Evolutionary conservation across 2,113 vertebrate genomes (phyloP).

Genomic region (Percina caprodes): DNA sequence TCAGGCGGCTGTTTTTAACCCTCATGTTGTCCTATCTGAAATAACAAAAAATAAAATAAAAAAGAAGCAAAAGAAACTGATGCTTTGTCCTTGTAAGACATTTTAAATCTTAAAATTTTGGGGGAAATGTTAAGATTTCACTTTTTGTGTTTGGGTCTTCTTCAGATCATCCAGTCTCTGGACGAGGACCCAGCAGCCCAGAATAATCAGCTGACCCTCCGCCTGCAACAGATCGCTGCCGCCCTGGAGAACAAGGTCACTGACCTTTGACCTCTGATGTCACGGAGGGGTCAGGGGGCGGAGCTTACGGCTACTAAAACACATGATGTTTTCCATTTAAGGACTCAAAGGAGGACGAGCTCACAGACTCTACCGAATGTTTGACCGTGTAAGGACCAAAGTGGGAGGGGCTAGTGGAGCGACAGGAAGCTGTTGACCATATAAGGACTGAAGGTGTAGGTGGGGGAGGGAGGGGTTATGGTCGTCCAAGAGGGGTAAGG

Average conservation of each 20-base stretch:
- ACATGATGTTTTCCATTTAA: conserved; percentile 46
- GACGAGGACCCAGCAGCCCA: conserved; percentile 96
- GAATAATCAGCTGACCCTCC: conserved; percentile 95
- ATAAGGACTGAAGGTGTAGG: conserved; percentile 19
- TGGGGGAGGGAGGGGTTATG: background rate
- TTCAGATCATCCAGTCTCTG: conserved; percentile 94
- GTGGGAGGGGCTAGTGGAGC: conserved; percentile 36
- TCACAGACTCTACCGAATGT: conserved; percentile 41
- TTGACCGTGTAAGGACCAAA: conserved; percentile 39
- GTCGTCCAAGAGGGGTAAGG: background rate
- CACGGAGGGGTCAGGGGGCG: background rate
- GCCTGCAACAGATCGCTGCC: conserved; percentile 97
- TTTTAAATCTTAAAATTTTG: no score
- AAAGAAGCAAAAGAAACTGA: no score
- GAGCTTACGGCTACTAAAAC: conserved; percentile 33
- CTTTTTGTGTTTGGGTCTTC: background rate
- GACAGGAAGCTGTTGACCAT: conserved; percentile 36
- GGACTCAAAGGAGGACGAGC: conserved; percentile 38
- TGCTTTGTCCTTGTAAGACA: no score
- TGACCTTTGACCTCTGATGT: conserved; percentile 89
- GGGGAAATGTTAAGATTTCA: no score
- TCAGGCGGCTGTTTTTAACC: no score
- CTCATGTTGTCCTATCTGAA: no score
- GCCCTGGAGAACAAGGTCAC: conserved; percentile 98
- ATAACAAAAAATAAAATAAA: no score